Conservation (phyloP, 1,140 invertebrate species). For the Drosophila truncata region DNA sequence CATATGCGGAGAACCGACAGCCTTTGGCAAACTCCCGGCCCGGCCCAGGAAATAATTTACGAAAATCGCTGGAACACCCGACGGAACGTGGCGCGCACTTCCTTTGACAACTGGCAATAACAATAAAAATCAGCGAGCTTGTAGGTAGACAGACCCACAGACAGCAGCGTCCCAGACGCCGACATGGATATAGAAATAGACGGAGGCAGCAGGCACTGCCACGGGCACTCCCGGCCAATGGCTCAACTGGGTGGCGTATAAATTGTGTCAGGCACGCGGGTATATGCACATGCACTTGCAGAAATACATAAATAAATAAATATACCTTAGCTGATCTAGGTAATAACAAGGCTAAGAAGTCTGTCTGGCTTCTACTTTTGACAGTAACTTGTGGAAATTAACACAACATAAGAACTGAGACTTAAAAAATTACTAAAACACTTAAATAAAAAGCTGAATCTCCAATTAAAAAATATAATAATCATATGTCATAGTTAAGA, state of each 20-base stretch:
- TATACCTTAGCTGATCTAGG: not conserved
- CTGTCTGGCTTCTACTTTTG: not conserved
- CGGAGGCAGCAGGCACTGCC: constrained; percentile 20
- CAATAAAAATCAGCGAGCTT: constrained; percentile 81
- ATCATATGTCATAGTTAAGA: not conserved
- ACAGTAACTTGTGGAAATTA: constrained; percentile 1
- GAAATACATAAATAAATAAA: not conserved
- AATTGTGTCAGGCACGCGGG: constrained; percentile 41
- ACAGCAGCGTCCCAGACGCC: constrained; percentile 38
- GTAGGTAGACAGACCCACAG: constrained; percentile 60
- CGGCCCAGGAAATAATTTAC: constrained; percentile 75
- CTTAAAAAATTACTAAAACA: not conserved
- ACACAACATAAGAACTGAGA: not conserved
- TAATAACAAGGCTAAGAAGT: not conserved
- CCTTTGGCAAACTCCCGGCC: constrained; percentile 35
- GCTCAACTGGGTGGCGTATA: constrained; percentile 50
- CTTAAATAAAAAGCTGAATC: not conserved
- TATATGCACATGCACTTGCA: constrained; percentile 23
- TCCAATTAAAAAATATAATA: not conserved
- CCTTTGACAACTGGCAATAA: constrained; percentile 83
- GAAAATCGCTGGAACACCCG: constrained; percentile 58
- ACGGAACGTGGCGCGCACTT: constrained; percentile 56
- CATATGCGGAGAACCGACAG: constrained; percentile 9
- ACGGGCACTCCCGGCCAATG: constrained; percentile 24
- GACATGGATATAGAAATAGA: constrained; percentile 25